Evolutionary conservation across 1,140 invertebrate species (phyloP), one percentile per base, ranked within the genome.

Genomic region (Glomeris maerens): DNA sequence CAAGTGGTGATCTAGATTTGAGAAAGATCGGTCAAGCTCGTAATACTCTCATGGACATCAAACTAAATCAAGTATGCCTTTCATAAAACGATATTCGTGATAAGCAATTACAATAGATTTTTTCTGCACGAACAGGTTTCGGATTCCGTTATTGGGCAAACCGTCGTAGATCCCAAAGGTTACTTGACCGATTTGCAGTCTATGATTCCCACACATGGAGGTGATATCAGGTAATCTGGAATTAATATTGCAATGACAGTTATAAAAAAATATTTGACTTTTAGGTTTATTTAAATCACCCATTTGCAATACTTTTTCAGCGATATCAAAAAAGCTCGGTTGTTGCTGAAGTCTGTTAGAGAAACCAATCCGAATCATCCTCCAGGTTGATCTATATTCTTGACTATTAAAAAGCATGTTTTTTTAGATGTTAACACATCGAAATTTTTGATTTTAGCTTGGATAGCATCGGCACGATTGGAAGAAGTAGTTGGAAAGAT

Each of bases 401-500:
- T 39, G 13, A 13, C n/a, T 29, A 38, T 25, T 13, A 40, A 22
- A 27, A 13, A 23, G 22, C 45, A 44, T 40, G 45, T 49, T 23
- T 49, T 7, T 49, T 49, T 48, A 48, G 13, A 20, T 38, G 10
- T 38, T 13, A 20, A 47, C n/a, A n/a, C n/a, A n/a, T n/a, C n/a
- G n/a, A n/a, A n/a, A n/a, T n/a, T 41, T 14, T 49, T 17, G 29
- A 21, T 20, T 31, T 47, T 57, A 63, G 96, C 93, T 3, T 99
- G 96, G 96, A 94, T 99, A 60, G 95, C 95, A 5, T 97, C 93
- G 48, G 95, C 94, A n/a, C 75, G 92, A 56, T 72, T 99, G 17
- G 96, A 99, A 68, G 94, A 98, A 77, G 92, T 98, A 0, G 97
- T 92, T 13, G 95, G 94, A n/a, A 98, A 98, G 71, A 75, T 98